Conservation (phyloP, 2,888 invertebrate species). For the Nymphalis polychloros region DNA sequence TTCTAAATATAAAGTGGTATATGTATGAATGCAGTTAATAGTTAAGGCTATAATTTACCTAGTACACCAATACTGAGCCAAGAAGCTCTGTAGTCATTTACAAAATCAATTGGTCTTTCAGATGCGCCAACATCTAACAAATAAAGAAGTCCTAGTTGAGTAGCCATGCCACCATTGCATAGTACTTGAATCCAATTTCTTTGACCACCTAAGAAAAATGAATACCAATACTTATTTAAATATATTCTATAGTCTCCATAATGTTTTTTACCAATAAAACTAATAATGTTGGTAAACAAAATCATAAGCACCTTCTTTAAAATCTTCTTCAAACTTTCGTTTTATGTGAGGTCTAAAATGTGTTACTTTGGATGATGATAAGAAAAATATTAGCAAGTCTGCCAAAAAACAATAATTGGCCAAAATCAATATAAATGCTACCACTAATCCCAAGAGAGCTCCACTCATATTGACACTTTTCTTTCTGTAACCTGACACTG, state of each 20-base stretch:
- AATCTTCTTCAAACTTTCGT: constrained; percentile 87
- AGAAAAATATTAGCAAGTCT: constrained; percentile 88
- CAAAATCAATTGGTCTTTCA: constrained; percentile 90
- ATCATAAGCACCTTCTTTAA: constrained; percentile 85
- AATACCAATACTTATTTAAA: neutral
- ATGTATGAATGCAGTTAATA: too few species aligned
- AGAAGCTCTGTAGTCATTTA: constrained; percentile 87
- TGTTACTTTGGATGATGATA: constrained; percentile 90
- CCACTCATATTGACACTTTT: constrained; percentile 87
- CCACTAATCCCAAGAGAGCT: constrained; percentile 85
- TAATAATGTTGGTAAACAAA: neutral
- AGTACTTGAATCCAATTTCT: constrained; percentile 95
- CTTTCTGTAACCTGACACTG: constrained; percentile 85
- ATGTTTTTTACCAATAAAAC: neutral
- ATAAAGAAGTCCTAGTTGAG: constrained; percentile 88
- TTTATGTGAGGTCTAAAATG: constrained; percentile 86
- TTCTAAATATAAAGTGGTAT: too few species aligned
- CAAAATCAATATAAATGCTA: constrained; percentile 89
- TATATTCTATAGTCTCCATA: neutral
- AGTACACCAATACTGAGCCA: constrained; percentile 91
- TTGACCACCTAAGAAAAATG: constrained; percentile 85
- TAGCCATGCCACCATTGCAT: constrained; percentile 94
- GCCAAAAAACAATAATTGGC: constrained; percentile 89
- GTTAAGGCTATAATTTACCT: constrained; percentile 66
- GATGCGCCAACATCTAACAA: constrained; percentile 89